Evolutionary conservation across 2,113 vertebrate species (phyloP).

Genomic region (human): GRCh38 chr1:73133001-73133500

Average conservation of each 20-base stretch:
- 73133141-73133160: not conserved
- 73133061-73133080: constrained; percentile 80
- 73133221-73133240: constrained; percentile 44
- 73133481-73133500: not conserved
- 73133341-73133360: not conserved
- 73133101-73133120: constrained; percentile 65
- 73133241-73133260: constrained; percentile 47
- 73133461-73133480: not conserved
- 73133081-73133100: constrained; percentile 78
- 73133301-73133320: not conserved
- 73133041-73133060: constrained; percentile 68
- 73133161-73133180: constrained; percentile 41
- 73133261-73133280: not conserved
- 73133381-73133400: accelerated
- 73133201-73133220: not conserved
- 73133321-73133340: not conserved
- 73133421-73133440: not conserved
- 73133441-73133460: not conserved
- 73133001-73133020: constrained; percentile 45
- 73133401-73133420: not conserved
- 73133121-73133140: constrained; percentile 61
- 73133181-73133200: constrained; percentile 9
- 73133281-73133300: constrained; percentile 7
- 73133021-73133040: constrained; percentile 64
- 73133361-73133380: not conserved